These are phyloP conservation scores for Brachirus orientalis DNA, from an alignment of 2,113 vertebrate species.

Conservation along the genomic window DNA sequence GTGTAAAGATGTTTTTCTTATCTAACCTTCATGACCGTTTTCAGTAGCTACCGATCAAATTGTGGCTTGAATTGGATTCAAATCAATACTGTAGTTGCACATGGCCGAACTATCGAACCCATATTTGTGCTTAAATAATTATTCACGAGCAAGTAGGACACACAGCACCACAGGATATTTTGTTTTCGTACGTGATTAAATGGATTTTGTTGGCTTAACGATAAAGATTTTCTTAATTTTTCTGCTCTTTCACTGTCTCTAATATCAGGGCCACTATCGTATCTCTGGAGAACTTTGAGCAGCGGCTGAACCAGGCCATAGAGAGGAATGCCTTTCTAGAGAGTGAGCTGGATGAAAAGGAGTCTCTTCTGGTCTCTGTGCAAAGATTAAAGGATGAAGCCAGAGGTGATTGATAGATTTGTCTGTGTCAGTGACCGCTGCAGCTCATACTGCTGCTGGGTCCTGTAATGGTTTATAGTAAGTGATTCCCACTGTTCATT, in stretches of 20 bases:
- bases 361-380: conserved; percentile 94
- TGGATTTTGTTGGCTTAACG: background rate
- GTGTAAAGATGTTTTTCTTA: too few relatives aligned
- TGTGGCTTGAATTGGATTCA: conserved; percentile 1
- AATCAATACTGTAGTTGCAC: conserved; percentile 18
- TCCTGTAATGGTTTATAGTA: background rate
- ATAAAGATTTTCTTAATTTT: background rate
- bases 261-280: conserved; percentile 92
- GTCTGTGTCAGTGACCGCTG: background rate
- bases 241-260: background rate
- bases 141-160: background rate
- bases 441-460: conserved; percentile 6
- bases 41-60: background rate
- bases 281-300: conserved; percentile 98
- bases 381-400: conserved; percentile 98
- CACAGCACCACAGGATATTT: background rate
- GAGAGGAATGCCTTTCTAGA: conserved; percentile 98
- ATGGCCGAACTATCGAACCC: conserved; percentile 19
- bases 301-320: conserved; percentile 97
- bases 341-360: conserved; percentile 98
- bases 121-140: background rate
- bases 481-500: background rate
- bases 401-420: conserved; percentile 84
- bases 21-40: too few relatives aligned
- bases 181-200: background rate